Evolutionary conservation across 2,888 invertebrate genomes (phyloP).

Genomic region (Drosophila sordidula): DNA sequence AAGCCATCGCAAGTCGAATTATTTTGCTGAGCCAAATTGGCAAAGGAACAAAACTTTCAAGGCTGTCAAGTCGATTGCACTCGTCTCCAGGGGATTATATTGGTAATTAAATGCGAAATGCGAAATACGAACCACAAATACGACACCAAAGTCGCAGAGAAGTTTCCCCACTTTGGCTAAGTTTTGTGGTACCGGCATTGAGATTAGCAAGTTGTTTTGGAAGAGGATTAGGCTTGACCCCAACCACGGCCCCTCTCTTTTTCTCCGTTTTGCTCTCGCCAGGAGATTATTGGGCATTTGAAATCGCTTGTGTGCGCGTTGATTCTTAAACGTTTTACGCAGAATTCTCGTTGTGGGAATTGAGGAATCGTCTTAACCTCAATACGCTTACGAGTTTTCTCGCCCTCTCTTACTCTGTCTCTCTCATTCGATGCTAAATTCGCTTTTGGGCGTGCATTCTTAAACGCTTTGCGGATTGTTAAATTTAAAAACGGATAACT

Average conservation of each 20-base stretch:
- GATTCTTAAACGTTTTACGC: background rate
- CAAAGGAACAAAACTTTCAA: slow-evolving; percentile 38
- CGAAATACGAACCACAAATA: slow-evolving; percentile 10
- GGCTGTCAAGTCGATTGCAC: slow-evolving; percentile 40
- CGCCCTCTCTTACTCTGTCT: no score
- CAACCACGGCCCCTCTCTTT: background rate
- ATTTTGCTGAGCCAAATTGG: slow-evolving; percentile 30
- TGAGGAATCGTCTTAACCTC: no score
- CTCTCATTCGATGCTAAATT: no score
- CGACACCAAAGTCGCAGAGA: slow-evolving; percentile 10
- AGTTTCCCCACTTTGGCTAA: slow-evolving; percentile 5
- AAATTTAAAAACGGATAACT: no score
- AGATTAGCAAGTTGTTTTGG: slow-evolving; percentile 9
- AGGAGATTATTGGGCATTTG: background rate
- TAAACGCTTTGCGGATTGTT: no score
- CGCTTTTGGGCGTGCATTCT: no score
- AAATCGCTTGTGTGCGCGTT: background rate
- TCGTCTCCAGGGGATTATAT: slow-evolving; percentile 32
- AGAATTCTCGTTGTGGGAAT: background rate
- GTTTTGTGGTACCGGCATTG: slow-evolving; percentile 5
- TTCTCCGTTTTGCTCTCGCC: background rate
- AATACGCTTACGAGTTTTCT: no score
- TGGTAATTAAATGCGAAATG: slow-evolving; percentile 41
- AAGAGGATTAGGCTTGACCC: background rate
- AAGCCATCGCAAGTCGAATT: slow-evolving; percentile 18